Evolutionary conservation across 2,113 vertebrate species (phyloP).

Genomic region (Hyaena hyaena): DNA sequence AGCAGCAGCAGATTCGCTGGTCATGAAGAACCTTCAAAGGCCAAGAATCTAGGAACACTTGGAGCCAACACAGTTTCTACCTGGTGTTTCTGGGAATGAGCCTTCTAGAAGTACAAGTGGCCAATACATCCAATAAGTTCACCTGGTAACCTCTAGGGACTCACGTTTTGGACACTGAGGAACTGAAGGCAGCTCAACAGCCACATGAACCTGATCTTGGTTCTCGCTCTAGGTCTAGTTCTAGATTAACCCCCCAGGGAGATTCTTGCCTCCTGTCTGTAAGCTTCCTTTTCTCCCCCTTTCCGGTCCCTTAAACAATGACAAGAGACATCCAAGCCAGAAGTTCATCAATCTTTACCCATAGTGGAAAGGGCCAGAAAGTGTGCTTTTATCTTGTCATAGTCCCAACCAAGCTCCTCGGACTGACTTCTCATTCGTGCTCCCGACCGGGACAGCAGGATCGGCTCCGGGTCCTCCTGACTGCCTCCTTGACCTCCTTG

Average conservation of each 20-base stretch:
- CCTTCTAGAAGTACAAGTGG: neutral
- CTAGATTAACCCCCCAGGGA: neutral
- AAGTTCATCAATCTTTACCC: neutral
- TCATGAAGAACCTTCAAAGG: neutral
- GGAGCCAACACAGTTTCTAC: neutral
- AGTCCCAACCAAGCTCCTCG: neutral
- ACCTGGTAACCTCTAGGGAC: neutral
- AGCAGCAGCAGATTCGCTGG: neutral
- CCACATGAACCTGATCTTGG: neutral
- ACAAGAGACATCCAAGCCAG: neutral
- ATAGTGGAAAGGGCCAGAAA: neutral
- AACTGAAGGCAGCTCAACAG: neutral
- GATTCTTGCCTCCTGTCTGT: neutral
- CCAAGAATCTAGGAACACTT: neutral
- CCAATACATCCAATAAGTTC: neutral
- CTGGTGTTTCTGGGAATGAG: neutral
- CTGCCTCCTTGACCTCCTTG: slow-evolving; percentile 73
- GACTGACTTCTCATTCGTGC: neutral
- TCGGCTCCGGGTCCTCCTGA: slow-evolving; percentile 1
- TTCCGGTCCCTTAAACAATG: neutral
- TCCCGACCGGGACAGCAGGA: neutral
- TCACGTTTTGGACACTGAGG: neutral
- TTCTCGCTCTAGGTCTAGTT: neutral
- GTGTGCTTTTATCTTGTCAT: neutral
- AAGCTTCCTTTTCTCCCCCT: neutral